Evolutionary conservation across 2,797 vertebrate species (phyloP), one percentile per base, ranked within the genome.

Genomic region (Aldrovandia affinis): DNA sequence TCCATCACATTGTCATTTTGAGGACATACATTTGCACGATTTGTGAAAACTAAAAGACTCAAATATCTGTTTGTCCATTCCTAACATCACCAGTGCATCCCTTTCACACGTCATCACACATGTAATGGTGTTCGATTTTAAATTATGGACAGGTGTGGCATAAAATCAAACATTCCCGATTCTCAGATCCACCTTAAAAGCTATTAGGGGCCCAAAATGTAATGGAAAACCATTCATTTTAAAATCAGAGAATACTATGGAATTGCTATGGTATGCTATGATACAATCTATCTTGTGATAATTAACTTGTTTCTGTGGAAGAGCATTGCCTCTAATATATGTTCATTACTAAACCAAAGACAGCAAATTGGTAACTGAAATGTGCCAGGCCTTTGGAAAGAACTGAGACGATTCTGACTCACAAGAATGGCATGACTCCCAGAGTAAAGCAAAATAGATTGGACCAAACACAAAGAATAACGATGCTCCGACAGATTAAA

Each of bases 341-440:
- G 88, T 78, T 89, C 86, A 82, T 75, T 88, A 86, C 85, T 81
- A 89, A 89, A 90, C 90, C 86, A 86, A 86, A 83, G 90, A 90
- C 85, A 86, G 84, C 85, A 86, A 70, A 84, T 86, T 87, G 83
- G 80, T 89, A 55, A 80, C 90, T 90, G n/a, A 85, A 42, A 47
- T 81, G 89, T 88, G 86, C 90, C 79, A 84, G 89, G 89, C 81
- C 88, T 93, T 89, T 89, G 88, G 28, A 14, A 14, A 88, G 86
- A 92, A 89, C 86, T 73, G 68, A 83, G 88, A 89, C 81, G 84
- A 87, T 85, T 84, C 90, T 90, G 91, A 92, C 90, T 93, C 91
- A 92, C 89, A 52, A 93, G 91, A 92, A 93, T 89, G 91, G 93
- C 87, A 93, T 91, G 92, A 90, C 93, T 93, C 93, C 94, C 93